Percentiles rank a stretch among this genome's conserved stretches.
These are phyloP conservation scores for Philereme transversata DNA, from an alignment of 2,888 invertebrate species.

Conservation along the genomic window DNA sequence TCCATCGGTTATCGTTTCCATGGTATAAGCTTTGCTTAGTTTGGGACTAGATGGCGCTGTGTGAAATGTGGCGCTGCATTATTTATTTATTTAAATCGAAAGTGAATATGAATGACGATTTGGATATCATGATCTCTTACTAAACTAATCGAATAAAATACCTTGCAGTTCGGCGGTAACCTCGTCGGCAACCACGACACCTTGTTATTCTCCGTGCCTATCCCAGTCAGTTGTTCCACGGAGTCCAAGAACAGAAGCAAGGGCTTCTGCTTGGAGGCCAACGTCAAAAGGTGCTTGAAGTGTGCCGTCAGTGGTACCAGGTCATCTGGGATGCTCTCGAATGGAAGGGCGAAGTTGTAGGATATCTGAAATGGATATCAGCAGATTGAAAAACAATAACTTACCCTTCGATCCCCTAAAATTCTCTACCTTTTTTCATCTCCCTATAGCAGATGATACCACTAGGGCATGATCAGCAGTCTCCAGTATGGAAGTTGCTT, in stretches of 20 bases:
- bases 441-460: too few relatives aligned
- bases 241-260: constrained; percentile 96
- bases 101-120: too few relatives aligned
- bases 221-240: constrained; percentile 97
- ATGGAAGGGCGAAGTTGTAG: constrained; percentile 95
- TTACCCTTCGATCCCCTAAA: too few relatives aligned
- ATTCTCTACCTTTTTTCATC: too few relatives aligned
- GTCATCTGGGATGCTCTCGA: constrained; percentile 97
- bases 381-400: background rate
- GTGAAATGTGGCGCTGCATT: too few relatives aligned
- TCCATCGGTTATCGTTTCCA: too few relatives aligned
- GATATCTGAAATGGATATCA: constrained; percentile 86
- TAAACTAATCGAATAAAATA: constrained; percentile 52
- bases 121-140: too few relatives aligned
- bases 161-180: constrained; percentile 94
- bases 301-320: constrained; percentile 97
- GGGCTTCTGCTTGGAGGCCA: constrained; percentile 92
- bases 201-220: constrained; percentile 95
- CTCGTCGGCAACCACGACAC: constrained; percentile 98
- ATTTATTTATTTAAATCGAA: too few relatives aligned
- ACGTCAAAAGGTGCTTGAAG: constrained; percentile 95
- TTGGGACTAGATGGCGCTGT: too few relatives aligned
- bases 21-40: too few relatives aligned
- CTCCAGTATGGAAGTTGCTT: too few relatives aligned
- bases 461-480: too few relatives aligned